Evolutionary conservation across 1,140 invertebrate genomes (phyloP).

Genomic region (Drosophila virilis): DNA sequence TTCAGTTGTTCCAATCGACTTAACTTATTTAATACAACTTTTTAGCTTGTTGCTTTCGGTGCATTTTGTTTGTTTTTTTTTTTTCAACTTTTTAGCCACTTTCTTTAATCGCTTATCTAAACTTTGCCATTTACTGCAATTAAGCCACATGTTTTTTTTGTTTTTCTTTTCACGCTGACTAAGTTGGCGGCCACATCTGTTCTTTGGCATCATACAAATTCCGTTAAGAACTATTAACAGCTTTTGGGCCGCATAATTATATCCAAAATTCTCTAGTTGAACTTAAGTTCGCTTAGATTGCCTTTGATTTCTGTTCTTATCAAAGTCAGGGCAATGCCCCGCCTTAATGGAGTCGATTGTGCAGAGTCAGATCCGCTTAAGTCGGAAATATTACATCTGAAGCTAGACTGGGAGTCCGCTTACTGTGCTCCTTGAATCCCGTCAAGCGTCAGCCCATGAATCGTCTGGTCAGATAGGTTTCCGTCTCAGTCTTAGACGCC

Average conservation of each 20-base stretch:
- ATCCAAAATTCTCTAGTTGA: not conserved
- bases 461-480: too few species aligned
- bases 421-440: too few species aligned
- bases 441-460: too few species aligned
- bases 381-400: too few species aligned
- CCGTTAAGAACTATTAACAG: not conserved
- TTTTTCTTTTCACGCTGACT: conserved; percentile 8
- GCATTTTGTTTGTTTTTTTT: not conserved
- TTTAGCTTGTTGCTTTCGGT: not conserved
- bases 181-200: conserved; percentile 17
- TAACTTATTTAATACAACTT: not conserved
- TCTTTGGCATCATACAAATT: conserved; percentile 4
- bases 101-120: not conserved
- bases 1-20: not conserved
- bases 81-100: not conserved
- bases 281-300: not conserved
- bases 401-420: too few species aligned
- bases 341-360: too few species aligned
- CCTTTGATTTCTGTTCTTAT: too few species aligned
- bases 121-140: not conserved
- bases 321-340: too few species aligned
- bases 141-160: not conserved
- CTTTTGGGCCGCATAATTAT: not conserved
- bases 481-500: too few species aligned
- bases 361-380: too few species aligned